Conservation (phyloP, 2,113 vertebrate species). For the Menidia beryllina region DNA sequence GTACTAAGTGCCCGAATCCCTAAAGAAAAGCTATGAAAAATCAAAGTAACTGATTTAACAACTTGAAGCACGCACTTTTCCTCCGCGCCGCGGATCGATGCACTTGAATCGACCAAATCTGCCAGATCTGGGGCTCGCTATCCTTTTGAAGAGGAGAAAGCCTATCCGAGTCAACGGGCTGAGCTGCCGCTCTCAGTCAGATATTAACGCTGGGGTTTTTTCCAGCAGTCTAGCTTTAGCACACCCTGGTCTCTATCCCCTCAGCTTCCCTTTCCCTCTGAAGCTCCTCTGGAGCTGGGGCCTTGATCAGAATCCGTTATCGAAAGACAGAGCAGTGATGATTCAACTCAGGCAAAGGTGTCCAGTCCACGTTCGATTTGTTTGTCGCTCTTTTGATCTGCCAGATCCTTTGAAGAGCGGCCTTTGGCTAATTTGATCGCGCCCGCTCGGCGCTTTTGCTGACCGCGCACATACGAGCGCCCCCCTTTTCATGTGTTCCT, state of each 20-base stretch:
- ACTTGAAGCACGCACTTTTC: constrained; percentile 59
- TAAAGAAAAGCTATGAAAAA: constrained; percentile 55
- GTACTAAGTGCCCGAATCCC: constrained; percentile 58
- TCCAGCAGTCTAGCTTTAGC: constrained; percentile 73
- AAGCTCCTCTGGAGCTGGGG: constrained; percentile 57
- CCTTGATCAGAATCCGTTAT: constrained; percentile 82
- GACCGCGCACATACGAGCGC: constrained; percentile 38
- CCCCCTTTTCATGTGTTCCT: not conserved
- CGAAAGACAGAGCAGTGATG: constrained; percentile 62
- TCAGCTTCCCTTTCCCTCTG: constrained; percentile 64
- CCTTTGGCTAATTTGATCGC: constrained; percentile 14
- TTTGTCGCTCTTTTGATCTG: constrained; percentile 77
- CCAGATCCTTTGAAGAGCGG: constrained; percentile 71
- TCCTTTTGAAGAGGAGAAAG: constrained; percentile 82
- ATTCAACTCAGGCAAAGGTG: constrained; percentile 67
- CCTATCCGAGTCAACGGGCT: constrained; percentile 68
- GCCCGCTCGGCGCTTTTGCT: constrained; percentile 38
- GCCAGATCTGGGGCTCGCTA: constrained; percentile 75
- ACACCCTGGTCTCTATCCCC: constrained; percentile 64
- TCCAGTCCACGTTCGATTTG: constrained; percentile 81
- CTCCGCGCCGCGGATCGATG: constrained; percentile 65
- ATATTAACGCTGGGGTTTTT: constrained; percentile 77
- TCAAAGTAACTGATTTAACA: constrained; percentile 70
- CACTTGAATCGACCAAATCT: constrained; percentile 76
- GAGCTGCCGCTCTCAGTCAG: constrained; percentile 75